A percentile compares a stretch with the other conserved stretches of the same genome.
Evolutionary conservation across 1,140 invertebrate genomes (phyloP).

Genomic region (Magallana gigas): DNA sequence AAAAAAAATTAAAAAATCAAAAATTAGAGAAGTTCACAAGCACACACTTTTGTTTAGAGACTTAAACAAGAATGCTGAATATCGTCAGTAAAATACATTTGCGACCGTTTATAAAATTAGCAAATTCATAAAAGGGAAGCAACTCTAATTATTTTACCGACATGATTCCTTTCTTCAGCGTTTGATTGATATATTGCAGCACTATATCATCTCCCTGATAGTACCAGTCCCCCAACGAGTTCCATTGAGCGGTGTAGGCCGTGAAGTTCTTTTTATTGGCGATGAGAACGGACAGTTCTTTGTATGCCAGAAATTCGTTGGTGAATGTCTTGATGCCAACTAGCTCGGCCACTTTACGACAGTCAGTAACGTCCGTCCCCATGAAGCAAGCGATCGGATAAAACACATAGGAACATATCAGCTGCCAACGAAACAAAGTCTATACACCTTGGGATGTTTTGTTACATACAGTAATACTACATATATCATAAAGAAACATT

Average conservation of each 20-base stretch:
- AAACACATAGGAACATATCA: constrained; percentile 77
- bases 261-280: constrained; percentile 62
- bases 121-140: too few relatives aligned
- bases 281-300: constrained; percentile 62
- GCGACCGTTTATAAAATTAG: too few relatives aligned
- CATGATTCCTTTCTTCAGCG: constrained; percentile 43
- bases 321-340: constrained; percentile 78
- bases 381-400: constrained; percentile 77
- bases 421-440: constrained; percentile 57
- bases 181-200: constrained; percentile 34
- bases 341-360: constrained; percentile 75
- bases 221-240: constrained; percentile 18
- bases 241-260: constrained; percentile 72
- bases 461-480: too few relatives aligned
- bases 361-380: constrained; percentile 73
- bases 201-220: constrained; percentile 44
- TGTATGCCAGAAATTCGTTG: constrained; percentile 79
- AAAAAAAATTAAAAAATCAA: too few relatives aligned
- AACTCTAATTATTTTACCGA: neutral
- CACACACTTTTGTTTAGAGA: neutral
- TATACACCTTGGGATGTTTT: too few relatives aligned
- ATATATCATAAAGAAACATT: too few relatives aligned
- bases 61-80: neutral
- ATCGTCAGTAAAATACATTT: too few relatives aligned
- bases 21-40: neutral